Conservation (phyloP, 2,888 invertebrate genomes). For the Allacma fusca region DNA sequence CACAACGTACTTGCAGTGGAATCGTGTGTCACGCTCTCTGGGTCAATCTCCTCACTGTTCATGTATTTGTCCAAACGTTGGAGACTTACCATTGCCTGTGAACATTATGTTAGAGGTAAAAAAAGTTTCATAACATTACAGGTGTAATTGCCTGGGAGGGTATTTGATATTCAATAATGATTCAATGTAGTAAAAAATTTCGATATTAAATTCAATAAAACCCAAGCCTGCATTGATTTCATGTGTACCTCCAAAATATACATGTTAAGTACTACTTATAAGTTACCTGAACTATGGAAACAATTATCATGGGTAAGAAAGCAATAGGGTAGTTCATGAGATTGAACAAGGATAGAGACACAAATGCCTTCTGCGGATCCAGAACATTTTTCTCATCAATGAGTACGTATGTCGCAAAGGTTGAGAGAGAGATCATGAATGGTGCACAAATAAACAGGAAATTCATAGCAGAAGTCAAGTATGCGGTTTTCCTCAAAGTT, state of each 20-base stretch:
- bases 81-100: conserved; percentile 85
- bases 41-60: conserved; percentile 88
- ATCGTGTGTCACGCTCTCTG: conserved; percentile 78
- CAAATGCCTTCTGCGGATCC: conserved; percentile 91
- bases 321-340: conserved; percentile 90
- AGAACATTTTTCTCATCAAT: conserved; percentile 81
- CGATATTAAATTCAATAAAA: too few relatives aligned
- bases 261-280: too few relatives aligned
- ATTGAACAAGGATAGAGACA: conserved; percentile 96
- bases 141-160: too few relatives aligned
- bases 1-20: conserved; percentile 74
- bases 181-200: too few relatives aligned
- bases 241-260: background rate
- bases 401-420: conserved; percentile 89
- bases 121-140: too few relatives aligned
- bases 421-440: conserved; percentile 67
- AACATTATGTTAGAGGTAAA: too few relatives aligned
- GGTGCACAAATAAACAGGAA: conserved; percentile 68
- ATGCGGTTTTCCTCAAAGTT: conserved; percentile 86
- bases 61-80: conserved; percentile 90
- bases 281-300: conserved; percentile 88
- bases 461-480: conserved; percentile 72
- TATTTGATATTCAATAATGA: too few relatives aligned
- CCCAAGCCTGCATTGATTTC: too few relatives aligned
- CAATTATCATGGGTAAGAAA: conserved; percentile 84